Evolutionary conservation across 2,113 vertebrate genomes (phyloP), one percentile per base, ranked within the genome.

Genomic region (Dasypus novemcinctus): DNA sequence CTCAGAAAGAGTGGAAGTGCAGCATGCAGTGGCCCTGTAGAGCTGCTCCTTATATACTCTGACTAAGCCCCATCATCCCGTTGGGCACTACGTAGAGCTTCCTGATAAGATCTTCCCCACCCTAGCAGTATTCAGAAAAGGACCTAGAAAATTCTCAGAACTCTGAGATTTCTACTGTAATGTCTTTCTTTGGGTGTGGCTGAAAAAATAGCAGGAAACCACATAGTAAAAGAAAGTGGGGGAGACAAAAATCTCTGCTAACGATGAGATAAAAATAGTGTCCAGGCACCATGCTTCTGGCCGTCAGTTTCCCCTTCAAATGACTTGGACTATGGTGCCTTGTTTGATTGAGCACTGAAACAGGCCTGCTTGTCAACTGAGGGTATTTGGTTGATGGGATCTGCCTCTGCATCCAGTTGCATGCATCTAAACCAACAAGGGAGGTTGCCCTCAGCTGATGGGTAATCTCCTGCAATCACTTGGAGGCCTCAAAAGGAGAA

Each of bases 31-130:
- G 41, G 25, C 7, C 25, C 2, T 0, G n/a, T 4, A 1, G 1
- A 18, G 6, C 20, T 0, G 36, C 71, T 79, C 36, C 52, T 97
- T 98, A 97, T 98, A 97, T 97, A 84, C 63, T 0, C 29, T 27
- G 12, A 25, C 27, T 27, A 57, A 66, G 14, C 52, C 14, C 13
- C 21, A 31, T 54, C 80, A 80, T 95, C 88, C 86, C 90, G 82
- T 52, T 20, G 14, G 61, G 69, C 71, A 71, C 57, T 13, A 6
- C 49, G 72, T 90, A 96, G 97, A 96, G 79, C 2, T 89, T 78
- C 57, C 64, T 0, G 0, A 68, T 96, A 91, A 69, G 41, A 54
- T 71, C 94, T 97, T 93, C 75, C 59, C 21, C 29, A 5, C 92
- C 90, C 46, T 9, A 49, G 5, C 33, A 59, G 88, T 0, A 87